A percentile compares a stretch with the other conserved stretches of the same genome.
Conservation (phyloP, 2,797 vertebrate genomes). For the Coreius guichenoti region DNA sequence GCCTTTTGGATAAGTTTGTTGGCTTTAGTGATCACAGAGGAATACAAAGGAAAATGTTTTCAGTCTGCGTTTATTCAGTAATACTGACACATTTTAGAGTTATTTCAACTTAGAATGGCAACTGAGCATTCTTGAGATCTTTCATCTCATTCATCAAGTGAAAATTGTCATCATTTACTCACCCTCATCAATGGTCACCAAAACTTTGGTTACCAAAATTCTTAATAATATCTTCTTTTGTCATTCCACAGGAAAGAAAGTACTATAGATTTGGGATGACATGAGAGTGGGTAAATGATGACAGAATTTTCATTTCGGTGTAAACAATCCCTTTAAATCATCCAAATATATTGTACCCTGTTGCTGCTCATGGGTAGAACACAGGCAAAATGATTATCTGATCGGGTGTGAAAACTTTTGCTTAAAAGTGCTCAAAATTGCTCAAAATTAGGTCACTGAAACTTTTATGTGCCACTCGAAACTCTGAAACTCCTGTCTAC, state of each 20-base stretch:
- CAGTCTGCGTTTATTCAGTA: not conserved
- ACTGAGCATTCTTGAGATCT: not conserved
- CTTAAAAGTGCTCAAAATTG: constrained; percentile 32
- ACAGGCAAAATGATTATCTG: not conserved
- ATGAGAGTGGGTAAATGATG: not conserved
- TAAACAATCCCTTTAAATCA: not conserved
- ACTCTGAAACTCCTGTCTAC: constrained; percentile 22
- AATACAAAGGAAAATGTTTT: not conserved
- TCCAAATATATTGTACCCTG: not conserved
- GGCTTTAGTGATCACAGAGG: not conserved
- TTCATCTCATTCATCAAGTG: not conserved
- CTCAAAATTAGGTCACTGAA: constrained; percentile 54
- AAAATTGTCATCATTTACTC: not conserved
- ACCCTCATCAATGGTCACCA: not conserved
- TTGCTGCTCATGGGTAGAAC: not conserved
- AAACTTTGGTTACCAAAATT: not conserved
- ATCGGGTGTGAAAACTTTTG: not conserved
- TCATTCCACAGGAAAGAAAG: not conserved
- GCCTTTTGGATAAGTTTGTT: not conserved
- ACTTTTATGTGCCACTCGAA: constrained; percentile 25
- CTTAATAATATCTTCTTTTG: not conserved
- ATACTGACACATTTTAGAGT: not conserved
- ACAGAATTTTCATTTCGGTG: not conserved
- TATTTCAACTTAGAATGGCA: not conserved
- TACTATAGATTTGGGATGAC: not conserved